phyloP scores from a whole-genome alignment of 2,113 vertebrate genomes.

The Callithrix jacchus region DNA sequence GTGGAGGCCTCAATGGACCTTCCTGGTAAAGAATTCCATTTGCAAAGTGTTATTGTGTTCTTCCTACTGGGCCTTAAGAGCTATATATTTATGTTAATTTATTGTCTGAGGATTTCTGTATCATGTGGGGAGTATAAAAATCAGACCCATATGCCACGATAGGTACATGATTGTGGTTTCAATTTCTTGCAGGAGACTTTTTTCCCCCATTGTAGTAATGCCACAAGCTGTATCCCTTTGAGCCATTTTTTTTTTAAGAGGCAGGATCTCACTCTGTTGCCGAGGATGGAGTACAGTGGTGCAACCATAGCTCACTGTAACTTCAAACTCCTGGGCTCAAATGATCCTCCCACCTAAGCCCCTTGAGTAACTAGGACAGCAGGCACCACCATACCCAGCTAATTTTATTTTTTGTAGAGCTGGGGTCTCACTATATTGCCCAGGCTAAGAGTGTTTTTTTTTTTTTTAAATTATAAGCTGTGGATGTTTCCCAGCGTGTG shows the following conservation, averaged over 20 bases:
- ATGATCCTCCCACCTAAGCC: background rate
- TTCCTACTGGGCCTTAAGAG: background rate
- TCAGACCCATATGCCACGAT: background rate
- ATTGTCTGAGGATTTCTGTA: background rate
- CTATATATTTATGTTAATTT: background rate
- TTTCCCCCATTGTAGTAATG: accelerated
- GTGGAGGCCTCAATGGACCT: background rate
- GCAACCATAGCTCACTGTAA: background rate
- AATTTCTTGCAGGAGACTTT: background rate
- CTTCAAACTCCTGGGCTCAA: background rate
- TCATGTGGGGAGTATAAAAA: background rate
- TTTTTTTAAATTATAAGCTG: too few relatives aligned
- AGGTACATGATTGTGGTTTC: background rate
- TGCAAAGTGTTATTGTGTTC: background rate
- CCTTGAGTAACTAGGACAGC: background rate
- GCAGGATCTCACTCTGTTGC: background rate
- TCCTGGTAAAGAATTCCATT: background rate
- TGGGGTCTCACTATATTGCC: background rate
- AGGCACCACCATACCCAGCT: background rate
- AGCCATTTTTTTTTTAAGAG: background rate
- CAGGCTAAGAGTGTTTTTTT: background rate
- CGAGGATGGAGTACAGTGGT: background rate
- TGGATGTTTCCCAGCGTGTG: too few relatives aligned
- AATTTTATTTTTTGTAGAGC: background rate
- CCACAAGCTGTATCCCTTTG: background rate